Evolutionary conservation across 2,113 vertebrate species (phyloP).

Genomic region (Scomber scombrus): DNA sequence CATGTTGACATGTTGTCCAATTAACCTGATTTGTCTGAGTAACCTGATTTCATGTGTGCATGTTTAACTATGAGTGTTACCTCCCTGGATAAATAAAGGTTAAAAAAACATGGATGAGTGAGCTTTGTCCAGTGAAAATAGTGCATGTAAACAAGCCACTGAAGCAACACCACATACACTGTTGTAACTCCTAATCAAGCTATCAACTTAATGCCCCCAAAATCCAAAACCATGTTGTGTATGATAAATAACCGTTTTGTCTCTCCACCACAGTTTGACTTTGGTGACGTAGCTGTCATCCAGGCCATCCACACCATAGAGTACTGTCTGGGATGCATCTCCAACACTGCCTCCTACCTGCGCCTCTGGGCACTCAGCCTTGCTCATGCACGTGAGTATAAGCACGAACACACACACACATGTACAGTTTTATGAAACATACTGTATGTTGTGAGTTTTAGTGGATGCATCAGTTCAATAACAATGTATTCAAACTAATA

Average conservation of each 20-base stretch:
- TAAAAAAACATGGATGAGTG: no score
- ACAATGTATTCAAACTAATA: neutral
- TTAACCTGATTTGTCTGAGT: neutral
- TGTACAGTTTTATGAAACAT: neutral
- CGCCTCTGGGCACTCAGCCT: conserved; percentile 98
- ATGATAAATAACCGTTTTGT: conserved; percentile 4
- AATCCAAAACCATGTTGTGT: neutral
- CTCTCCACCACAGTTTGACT: conserved; percentile 89
- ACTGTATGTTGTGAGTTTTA: no score
- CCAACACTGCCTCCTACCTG: conserved; percentile 97
- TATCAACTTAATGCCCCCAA: no score
- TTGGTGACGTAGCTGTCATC: conserved; percentile 93
- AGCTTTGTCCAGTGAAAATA: neutral
- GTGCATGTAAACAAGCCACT: neutral
- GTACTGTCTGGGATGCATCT: conserved; percentile 98
- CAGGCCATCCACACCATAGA: conserved; percentile 99
- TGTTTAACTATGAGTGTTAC: neutral
- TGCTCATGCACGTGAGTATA: conserved; percentile 94
- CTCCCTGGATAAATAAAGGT: neutral
- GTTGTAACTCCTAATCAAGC: no score
- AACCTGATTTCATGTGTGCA: neutral
- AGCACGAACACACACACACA: neutral
- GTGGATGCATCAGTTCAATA: neutral
- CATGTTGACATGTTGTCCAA: neutral
- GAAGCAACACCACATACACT: no score